A percentile compares a stretch with the other conserved stretches of the same genome.
Conservation (phyloP, 2,113 vertebrate species). For the Scortum barcoo region DNA sequence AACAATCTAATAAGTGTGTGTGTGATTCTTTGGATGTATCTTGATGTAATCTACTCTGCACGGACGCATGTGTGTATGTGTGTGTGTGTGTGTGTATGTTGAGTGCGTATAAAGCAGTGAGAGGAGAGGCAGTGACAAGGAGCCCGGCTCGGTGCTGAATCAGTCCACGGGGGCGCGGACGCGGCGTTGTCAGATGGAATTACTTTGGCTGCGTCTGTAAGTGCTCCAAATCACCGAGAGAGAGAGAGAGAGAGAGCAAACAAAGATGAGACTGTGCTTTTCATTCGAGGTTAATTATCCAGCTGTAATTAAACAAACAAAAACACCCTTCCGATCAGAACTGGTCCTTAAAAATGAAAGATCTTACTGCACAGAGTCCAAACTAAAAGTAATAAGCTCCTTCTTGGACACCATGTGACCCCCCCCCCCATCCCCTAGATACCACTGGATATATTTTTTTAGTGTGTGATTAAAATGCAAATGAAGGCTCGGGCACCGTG, state of each 20-base stretch:
- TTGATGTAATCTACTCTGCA: not conserved
- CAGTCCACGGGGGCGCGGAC: conserved; percentile 27
- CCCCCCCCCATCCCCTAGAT: no score
- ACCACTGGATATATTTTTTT: no score
- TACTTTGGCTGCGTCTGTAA: conserved; percentile 51
- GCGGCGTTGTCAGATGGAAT: conserved; percentile 56
- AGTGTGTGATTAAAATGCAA: conserved; percentile 55
- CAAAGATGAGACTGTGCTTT: conserved; percentile 10
- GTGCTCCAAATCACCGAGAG: conserved; percentile 47
- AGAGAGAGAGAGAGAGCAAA: conserved; percentile 24
- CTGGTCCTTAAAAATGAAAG: not conserved
- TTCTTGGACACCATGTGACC: not conserved
- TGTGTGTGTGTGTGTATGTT: no score
- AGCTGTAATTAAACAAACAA: conserved; percentile 50
- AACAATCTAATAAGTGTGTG: not conserved
- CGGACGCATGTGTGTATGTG: not conserved
- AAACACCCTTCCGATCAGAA: not conserved
- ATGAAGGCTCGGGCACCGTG: conserved; percentile 31
- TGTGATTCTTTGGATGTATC: not conserved
- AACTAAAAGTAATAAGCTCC: not conserved
- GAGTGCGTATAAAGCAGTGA: no score
- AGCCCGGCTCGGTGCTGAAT: no score
- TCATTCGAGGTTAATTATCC: conserved; percentile 50
- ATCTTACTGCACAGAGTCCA: not conserved
- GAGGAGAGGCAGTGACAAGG: no score